Evolutionary conservation across 2,888 invertebrate genomes (phyloP), one percentile per base, ranked within the genome.

Genomic region (Eumacrocentrus americanus): DNA sequence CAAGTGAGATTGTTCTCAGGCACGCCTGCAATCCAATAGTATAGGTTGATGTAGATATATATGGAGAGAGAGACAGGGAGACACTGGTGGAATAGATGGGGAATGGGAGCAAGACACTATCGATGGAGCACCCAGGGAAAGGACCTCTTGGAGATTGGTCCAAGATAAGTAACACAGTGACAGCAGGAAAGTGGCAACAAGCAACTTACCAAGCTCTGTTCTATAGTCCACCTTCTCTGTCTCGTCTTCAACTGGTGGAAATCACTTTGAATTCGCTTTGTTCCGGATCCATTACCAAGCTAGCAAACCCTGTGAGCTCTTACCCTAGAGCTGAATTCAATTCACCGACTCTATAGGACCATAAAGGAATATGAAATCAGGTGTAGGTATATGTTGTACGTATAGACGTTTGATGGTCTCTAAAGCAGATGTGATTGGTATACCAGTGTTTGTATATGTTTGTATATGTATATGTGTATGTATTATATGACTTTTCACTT

Each of bases 181-280:
- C n/a, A 42, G 25, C 14, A 20, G 11, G 22, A 25, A 40, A n/a
- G 18, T 37, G 22, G n/a, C 57, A 51, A 58, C 35, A 42, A 47
- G 29, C n/a, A 42, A 58, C 50, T 50, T 42, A n/a, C 20, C 51
- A 20, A 58, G 42, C 14, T 11, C 29, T 37, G 56, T 20, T 35
- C 37, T 25, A 14, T 22, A 20, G 29, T 42, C 29, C 12, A 2
- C 25, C 7, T 11, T 44, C 12, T 34, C 11, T 29, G 5, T 25
- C 11, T 48, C 2, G 12, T 12, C 37, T 55, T 51, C 52, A 47
- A 40, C 42, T 56, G 44, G 23, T 46, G 25, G 44, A 64, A 66
- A 66, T 67, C 64, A 60, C 61, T 67, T 64, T 63, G 61, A 63
- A 67, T 62, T 60, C 62, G 60, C 63, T 66, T 64, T 61, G 63